A percentile compares a stretch with the other conserved stretches of the same genome.
These are phyloP conservation scores for Colostygia pectinataria DNA, from an alignment of 2,888 invertebrate genomes.

Conservation along the genomic window DNA sequence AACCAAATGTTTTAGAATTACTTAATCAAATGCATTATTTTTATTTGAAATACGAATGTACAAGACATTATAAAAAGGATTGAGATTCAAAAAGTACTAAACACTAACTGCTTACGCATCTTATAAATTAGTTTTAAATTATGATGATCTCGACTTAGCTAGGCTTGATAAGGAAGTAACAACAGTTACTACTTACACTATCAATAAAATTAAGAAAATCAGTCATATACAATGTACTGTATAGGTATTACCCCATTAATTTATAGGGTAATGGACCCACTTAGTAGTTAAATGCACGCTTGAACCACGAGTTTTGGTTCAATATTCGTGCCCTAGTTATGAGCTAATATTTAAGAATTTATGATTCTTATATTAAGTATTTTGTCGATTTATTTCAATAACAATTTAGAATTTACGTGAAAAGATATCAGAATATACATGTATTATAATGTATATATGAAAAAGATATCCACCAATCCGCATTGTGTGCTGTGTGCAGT, in stretches of 20 bases:
- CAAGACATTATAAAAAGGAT: slow-evolving; percentile 35
- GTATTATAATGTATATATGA: too few relatives aligned
- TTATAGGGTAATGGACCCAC: too few relatives aligned
- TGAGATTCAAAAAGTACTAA: slow-evolving; percentile 43
- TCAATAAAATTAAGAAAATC: slow-evolving; percentile 7
- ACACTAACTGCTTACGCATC: slow-evolving; percentile 28
- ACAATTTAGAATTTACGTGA: too few relatives aligned
- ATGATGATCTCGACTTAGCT: slow-evolving; percentile 25
- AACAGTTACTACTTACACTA: slow-evolving; percentile 6
- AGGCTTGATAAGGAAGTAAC: slow-evolving; percentile 16
- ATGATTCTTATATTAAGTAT: too few relatives aligned
- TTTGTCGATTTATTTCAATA: too few relatives aligned
- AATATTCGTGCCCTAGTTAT: too few relatives aligned
- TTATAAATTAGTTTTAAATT: neutral
- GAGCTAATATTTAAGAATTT: too few relatives aligned
- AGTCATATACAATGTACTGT: slow-evolving; percentile 3
- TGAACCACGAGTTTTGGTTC: too few relatives aligned
- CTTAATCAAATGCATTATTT: slow-evolving; percentile 22
- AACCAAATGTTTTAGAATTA: slow-evolving; percentile 11
- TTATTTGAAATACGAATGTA: slow-evolving; percentile 40
- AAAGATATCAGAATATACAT: too few relatives aligned
- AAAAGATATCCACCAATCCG: too few relatives aligned
- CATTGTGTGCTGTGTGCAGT: too few relatives aligned
- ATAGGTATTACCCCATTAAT: neutral
- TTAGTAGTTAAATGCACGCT: too few relatives aligned